These are phyloP conservation scores for Herpetotheres cachinnans DNA, from an alignment of 2,113 vertebrate species.

Conservation along the genomic window DNA sequence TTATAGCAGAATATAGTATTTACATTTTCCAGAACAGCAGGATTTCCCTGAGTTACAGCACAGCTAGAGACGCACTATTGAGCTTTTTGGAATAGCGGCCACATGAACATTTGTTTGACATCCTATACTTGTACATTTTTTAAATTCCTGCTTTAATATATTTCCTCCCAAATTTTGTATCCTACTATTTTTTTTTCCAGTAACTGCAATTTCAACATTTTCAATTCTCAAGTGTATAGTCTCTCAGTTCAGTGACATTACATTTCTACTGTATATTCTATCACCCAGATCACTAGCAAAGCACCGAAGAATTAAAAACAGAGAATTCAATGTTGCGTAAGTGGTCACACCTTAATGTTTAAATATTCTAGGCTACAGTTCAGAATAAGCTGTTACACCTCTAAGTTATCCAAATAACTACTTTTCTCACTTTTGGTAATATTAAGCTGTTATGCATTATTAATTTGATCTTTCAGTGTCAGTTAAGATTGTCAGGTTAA, in stretches of 20 bases:
- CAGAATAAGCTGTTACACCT: background rate
- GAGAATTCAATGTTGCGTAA: background rate
- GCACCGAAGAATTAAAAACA: background rate
- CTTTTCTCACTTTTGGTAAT: background rate
- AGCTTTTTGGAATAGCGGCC: background rate
- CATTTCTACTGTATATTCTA: background rate
- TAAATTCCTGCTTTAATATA: background rate
- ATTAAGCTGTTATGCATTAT: background rate
- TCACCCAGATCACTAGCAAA: background rate
- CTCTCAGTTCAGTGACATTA: background rate
- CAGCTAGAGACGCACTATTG: background rate
- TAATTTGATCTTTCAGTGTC: background rate
- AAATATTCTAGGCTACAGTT: background rate
- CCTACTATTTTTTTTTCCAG: background rate
- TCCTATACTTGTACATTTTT: background rate
- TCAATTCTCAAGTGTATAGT: background rate
- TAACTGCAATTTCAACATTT: background rate
- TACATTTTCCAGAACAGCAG: background rate
- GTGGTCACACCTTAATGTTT: background rate
- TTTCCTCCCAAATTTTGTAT: background rate
- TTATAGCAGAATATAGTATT: background rate
- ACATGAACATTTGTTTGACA: background rate
- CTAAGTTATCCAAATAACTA: background rate
- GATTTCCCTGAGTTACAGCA: background rate
- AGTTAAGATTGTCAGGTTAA: background rate